Evolutionary conservation across 2,113 vertebrate genomes (phyloP), one percentile per base, ranked within the genome.

Genomic region (Dolichallabes microphthalmus): DNA sequence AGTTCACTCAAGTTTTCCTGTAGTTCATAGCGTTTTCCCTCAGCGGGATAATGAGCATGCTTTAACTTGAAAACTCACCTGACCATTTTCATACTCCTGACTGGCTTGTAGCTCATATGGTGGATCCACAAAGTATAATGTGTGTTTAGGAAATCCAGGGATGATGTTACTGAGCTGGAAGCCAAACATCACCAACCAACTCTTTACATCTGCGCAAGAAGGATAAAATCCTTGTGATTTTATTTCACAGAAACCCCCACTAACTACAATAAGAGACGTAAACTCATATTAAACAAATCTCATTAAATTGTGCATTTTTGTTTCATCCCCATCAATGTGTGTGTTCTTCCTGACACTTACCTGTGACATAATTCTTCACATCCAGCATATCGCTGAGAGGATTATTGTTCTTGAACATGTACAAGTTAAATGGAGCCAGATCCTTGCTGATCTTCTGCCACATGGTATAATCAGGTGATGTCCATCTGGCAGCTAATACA

Each of bases 91-190:
- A 92, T 96, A 98, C 0, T 98, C 96, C 94, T 98, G 98, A 87
- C 96, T 97, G 89, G 97, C 96, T 60, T 96, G 96, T 85, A 99
- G 88, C 89, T 99, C 98, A 0, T 97, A 98, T 0, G 98, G 96
- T 0, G 98, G 97, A 91, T 98, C 96, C 90, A 99, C 98, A 85
- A 99, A 99, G 88, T 98, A 97, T 92, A 98, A 95, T 87, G 96
- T 96, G 92, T 98, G 97, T 92, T 97, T 96, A 74, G 97, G 98
- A 91, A 99, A 99, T 85, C 98, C 97, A 35, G 98, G 97, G 91
- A 99, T 99, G 86, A 99, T 99, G 94, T 99, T 99, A 93, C 97
- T 99, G 77, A 99, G 96, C 93, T 99, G 98, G 94, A 99, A 99
- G 91, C 98, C 98, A 91, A 99, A 99, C 97, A 99, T 99, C 92